These are phyloP conservation scores for Drosophila borealis DNA, from an alignment of 2,888 invertebrate genomes.

Conservation along the genomic window DNA sequence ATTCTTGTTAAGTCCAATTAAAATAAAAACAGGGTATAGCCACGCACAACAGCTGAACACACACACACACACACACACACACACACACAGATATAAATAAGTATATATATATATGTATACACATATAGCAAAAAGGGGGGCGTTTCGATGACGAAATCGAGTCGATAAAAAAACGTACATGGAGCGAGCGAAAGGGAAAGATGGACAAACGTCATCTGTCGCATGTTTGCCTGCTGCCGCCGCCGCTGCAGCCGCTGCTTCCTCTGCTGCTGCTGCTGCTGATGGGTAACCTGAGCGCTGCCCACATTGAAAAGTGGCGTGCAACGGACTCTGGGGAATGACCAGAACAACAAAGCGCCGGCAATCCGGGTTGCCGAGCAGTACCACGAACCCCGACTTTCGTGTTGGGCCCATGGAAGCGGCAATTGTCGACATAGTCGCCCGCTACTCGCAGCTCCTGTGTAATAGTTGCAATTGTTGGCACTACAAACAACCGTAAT, in stretches of 20 bases:
- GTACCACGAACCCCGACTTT: conserved; percentile 11
- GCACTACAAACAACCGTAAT: conserved; percentile 67
- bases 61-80: conserved; percentile 5
- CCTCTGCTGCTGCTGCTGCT: neutral
- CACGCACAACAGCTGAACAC: conserved; percentile 20
- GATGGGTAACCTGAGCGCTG: conserved; percentile 40
- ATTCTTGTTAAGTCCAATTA: neutral
- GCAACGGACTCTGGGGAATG: conserved; percentile 14
- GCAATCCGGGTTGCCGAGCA: conserved; percentile 1
- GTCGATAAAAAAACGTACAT: conserved; percentile 33
- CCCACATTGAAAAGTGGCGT: conserved; percentile 18
- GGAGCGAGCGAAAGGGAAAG: neutral
- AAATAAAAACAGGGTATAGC: conserved; percentile 4
- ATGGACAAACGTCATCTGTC: conserved; percentile 52
- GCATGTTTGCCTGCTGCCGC: conserved; percentile 36
- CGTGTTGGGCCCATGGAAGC: conserved; percentile 41
- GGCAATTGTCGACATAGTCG: conserved; percentile 43
- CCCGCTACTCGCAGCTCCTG: conserved; percentile 17
- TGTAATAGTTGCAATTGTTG: conserved; percentile 70
- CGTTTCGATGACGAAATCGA: conserved; percentile 75
- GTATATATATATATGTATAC: too few relatives aligned
- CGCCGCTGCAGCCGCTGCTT: too few relatives aligned
- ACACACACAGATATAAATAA: neutral
- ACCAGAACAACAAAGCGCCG: conserved; percentile 25
- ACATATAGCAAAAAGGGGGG: conserved; percentile 31